phyloP scores from a whole-genome alignment of 2,113 vertebrate genomes.

The Cyprinodon brontotheroides region DNA sequence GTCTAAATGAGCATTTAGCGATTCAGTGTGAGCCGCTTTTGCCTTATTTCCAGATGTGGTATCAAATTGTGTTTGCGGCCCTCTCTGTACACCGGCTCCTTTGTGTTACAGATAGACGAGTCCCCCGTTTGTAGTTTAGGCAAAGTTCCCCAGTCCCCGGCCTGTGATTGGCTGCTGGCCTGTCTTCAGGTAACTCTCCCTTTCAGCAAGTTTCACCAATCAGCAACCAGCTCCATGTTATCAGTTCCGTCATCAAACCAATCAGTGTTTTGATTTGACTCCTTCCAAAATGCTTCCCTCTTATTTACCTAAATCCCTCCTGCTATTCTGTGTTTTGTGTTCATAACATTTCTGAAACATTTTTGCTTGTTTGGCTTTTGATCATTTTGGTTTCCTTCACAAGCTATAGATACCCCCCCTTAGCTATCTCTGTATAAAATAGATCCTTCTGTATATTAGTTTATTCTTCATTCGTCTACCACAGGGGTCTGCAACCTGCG shows the following conservation, averaged over 20 bases:
- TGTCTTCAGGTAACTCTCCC: slow-evolving; percentile 82
- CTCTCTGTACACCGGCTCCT: slow-evolving; percentile 71
- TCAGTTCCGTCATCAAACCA: slow-evolving; percentile 56
- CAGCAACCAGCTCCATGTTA: slow-evolving; percentile 61
- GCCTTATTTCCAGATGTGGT: slow-evolving; percentile 47
- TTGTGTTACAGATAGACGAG: slow-evolving; percentile 81
- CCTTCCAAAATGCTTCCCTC: slow-evolving; percentile 32
- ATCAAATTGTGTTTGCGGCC: slow-evolving; percentile 53
- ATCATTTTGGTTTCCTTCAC: slow-evolving; percentile 26
- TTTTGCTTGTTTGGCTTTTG: slow-evolving; percentile 20
- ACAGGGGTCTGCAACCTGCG: no score
- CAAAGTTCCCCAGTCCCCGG: slow-evolving; percentile 67
- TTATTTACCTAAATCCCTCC: slow-evolving; percentile 34
- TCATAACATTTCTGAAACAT: slow-evolving; percentile 29
- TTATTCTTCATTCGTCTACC: no score
- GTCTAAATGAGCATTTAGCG: not conserved
- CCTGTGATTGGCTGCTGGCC: slow-evolving; percentile 83
- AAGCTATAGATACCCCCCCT: not conserved
- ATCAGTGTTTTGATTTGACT: slow-evolving; percentile 12
- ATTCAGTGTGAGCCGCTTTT: slow-evolving; percentile 21
- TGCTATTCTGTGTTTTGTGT: slow-evolving; percentile 35
- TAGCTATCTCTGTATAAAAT: no score
- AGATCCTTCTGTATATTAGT: no score
- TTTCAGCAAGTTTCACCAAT: slow-evolving; percentile 58
- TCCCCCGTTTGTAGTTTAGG: slow-evolving; percentile 81